Percentiles rank a stretch among this genome's conserved stretches.
These are phyloP conservation scores for Gnatocerus cornutus DNA, from an alignment of 2,888 invertebrate species.

Conservation along the genomic window DNA sequence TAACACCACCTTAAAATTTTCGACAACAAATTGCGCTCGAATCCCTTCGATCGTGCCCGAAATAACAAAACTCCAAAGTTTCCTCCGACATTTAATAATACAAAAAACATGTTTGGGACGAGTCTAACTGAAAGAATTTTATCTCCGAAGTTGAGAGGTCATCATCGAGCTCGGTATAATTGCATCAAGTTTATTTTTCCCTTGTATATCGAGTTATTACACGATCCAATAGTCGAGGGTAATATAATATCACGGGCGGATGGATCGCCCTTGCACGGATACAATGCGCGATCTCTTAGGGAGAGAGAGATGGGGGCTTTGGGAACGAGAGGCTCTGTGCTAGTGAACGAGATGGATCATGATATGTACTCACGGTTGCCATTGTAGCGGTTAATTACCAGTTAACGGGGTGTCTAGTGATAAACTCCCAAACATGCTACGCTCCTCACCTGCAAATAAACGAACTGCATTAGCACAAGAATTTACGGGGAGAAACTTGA, in stretches of 20 bases:
- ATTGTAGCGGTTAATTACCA: conserved; percentile 69
- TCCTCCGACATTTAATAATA: background rate
- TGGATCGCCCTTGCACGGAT: conserved; percentile 57
- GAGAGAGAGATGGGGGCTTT: conserved; percentile 48
- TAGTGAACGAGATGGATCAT: conserved; percentile 61
- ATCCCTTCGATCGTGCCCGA: conserved; percentile 9
- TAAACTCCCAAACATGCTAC: conserved; percentile 61
- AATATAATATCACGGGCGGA: conserved; percentile 67
- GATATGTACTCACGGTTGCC: conserved; percentile 69
- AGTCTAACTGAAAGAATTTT: conserved; percentile 7
- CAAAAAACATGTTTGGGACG: conserved; percentile 8
- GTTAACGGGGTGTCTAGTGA: conserved; percentile 63
- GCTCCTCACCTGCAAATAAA: conserved; percentile 67
- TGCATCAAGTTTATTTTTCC: conserved; percentile 46
- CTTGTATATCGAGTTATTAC: conserved; percentile 61
- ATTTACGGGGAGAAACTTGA: too few relatives aligned
- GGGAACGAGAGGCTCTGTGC: conserved; percentile 41
- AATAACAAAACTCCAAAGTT: background rate
- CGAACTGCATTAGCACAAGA: conserved; percentile 53
- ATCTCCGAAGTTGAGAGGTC: conserved; percentile 16
- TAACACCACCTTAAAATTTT: conserved; percentile 25
- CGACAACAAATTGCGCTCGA: conserved; percentile 4
- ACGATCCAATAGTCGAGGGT: conserved; percentile 66
- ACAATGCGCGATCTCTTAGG: conserved; percentile 54
- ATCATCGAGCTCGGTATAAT: conserved; percentile 40